phyloP scores from a whole-genome alignment of 1,140 invertebrate genomes.

The Drosophila neocordata region DNA sequence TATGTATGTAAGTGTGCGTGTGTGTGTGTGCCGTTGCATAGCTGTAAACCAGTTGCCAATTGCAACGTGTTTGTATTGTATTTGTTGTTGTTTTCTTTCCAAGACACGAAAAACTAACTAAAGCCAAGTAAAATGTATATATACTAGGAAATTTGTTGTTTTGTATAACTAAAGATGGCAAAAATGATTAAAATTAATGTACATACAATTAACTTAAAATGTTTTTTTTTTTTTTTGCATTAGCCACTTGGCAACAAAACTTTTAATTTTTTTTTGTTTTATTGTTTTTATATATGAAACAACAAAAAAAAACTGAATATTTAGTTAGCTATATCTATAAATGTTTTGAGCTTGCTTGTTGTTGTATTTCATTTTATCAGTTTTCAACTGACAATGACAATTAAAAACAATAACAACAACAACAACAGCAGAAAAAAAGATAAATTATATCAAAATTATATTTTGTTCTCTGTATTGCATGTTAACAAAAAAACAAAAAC shows the following conservation, averaged over 20 bases:
- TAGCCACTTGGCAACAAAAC: too few relatives aligned
- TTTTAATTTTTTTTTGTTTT: too few relatives aligned
- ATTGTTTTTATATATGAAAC: too few relatives aligned
- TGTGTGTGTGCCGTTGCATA: slow-evolving; percentile 60
- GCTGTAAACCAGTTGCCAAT: slow-evolving; percentile 79
- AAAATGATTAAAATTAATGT: too few relatives aligned
- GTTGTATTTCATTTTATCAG: slow-evolving; percentile 9
- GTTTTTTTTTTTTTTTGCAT: too few relatives aligned
- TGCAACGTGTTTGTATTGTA: slow-evolving; percentile 60
- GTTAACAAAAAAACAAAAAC: slow-evolving; percentile 18
- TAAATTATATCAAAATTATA: slow-evolving; percentile 46
- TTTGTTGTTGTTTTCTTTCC: slow-evolving; percentile 48
- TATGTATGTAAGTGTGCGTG: slow-evolving; percentile 32
- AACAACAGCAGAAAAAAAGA: too few relatives aligned
- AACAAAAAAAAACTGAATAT: too few relatives aligned
- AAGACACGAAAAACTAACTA: slow-evolving; percentile 45
- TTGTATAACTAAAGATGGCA: too few relatives aligned
- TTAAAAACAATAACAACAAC: slow-evolving; percentile 8
- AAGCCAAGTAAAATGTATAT: slow-evolving; percentile 12
- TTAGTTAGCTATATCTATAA: too few relatives aligned
- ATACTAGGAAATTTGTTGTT: slow-evolving; percentile 20
- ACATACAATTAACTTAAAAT: too few relatives aligned
- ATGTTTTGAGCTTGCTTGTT: background rate
- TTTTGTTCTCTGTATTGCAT: slow-evolving; percentile 44
- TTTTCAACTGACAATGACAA: slow-evolving; percentile 1